phyloP scores from a whole-genome alignment of 2,113 vertebrate species.

The Myotis brandtii region DNA sequence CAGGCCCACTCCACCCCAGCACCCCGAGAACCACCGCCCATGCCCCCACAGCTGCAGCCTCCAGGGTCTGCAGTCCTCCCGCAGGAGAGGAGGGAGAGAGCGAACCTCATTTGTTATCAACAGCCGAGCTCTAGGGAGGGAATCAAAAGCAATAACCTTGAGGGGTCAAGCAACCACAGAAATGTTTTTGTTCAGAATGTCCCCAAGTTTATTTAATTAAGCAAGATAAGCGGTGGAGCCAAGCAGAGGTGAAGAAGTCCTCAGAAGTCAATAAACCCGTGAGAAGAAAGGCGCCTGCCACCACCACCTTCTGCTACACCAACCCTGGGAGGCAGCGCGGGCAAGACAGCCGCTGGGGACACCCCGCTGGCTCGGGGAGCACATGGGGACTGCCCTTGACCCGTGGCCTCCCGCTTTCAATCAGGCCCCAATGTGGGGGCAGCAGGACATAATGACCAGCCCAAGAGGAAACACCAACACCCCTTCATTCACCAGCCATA shows the following conservation, averaged over 20 bases:
- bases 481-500: neutral
- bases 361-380: neutral
- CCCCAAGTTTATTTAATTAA: neutral
- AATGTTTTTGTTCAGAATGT: neutral
- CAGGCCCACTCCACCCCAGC: neutral
- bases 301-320: neutral
- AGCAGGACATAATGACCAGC: neutral
- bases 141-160: neutral
- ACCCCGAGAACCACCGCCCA: neutral
- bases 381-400: neutral
- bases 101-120: neutral
- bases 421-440: neutral
- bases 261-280: neutral
- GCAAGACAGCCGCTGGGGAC: neutral
- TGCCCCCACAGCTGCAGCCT: neutral
- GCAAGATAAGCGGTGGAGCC: neutral
- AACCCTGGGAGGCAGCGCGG: neutral
- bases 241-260: neutral
- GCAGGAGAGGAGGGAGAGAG: neutral
- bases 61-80: neutral
- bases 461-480: neutral
- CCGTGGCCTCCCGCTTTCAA: neutral
- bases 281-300: neutral
- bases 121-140: neutral
- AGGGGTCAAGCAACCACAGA: neutral